These are phyloP conservation scores for Anoplius nigerrimus DNA, from an alignment of 2,888 invertebrate species.

Conservation along the genomic window DNA sequence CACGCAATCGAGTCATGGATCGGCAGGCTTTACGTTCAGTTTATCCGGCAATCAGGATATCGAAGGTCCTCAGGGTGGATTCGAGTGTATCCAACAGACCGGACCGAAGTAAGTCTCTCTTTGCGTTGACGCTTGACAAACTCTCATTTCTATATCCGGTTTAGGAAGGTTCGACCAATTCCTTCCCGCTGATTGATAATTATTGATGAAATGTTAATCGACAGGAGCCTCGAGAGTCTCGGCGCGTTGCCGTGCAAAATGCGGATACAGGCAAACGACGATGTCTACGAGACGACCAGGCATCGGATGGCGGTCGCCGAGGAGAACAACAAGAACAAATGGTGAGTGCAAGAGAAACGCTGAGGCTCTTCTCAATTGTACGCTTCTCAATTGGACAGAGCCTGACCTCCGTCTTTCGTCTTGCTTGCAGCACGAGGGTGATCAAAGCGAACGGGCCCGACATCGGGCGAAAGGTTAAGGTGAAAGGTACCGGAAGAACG, in stretches of 20 bases:
- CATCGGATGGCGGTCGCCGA: slow-evolving; percentile 94
- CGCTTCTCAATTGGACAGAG: too few relatives aligned
- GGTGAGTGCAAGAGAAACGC: slow-evolving; percentile 76
- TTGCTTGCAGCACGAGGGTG: slow-evolving; percentile 86
- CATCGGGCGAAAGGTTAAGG: slow-evolving; percentile 91
- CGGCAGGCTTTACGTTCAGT: slow-evolving; percentile 84
- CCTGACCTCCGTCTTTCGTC: slow-evolving; percentile 13
- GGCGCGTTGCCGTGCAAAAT: slow-evolving; percentile 92
- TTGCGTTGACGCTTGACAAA: too few relatives aligned
- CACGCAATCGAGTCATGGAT: slow-evolving; percentile 76
- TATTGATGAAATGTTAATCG: slow-evolving; percentile 23
- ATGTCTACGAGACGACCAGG: slow-evolving; percentile 94
- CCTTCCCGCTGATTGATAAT: slow-evolving; percentile 12
- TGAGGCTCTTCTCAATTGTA: slow-evolving; percentile 4
- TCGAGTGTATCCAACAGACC: slow-evolving; percentile 91
- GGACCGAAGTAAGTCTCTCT: slow-evolving; percentile 73
- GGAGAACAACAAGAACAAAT: slow-evolving; percentile 95
- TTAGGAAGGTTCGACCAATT: slow-evolving; percentile 13
- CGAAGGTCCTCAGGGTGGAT: slow-evolving; percentile 92
- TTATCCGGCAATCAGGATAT: slow-evolving; percentile 87
- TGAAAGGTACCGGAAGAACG: slow-evolving; percentile 76
- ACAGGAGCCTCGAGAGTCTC: slow-evolving; percentile 85
- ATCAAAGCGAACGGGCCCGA: slow-evolving; percentile 94
- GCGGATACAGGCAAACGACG: slow-evolving; percentile 95
- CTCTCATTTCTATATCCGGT: too few relatives aligned